These are phyloP conservation scores for Nemoura dubitans DNA, from an alignment of 2,888 invertebrate species.

Conservation along the genomic window DNA sequence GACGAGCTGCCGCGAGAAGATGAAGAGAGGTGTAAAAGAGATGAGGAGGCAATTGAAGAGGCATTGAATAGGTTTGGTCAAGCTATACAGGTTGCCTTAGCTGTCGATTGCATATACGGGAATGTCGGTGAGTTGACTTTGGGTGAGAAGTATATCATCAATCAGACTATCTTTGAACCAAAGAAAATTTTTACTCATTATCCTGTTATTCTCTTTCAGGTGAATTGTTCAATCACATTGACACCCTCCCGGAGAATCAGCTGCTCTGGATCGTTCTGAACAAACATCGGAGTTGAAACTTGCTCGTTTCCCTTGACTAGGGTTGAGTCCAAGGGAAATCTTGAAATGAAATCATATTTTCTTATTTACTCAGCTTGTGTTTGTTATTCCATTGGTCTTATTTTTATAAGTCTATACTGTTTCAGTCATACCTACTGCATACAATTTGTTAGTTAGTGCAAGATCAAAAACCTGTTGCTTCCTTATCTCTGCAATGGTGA, in stretches of 20 bases:
- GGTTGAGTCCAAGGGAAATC: no score
- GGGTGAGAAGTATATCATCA: constrained; percentile 3
- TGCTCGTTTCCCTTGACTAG: no score
- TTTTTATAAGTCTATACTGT: no score
- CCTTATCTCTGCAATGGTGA: no score
- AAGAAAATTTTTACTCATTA: not conserved
- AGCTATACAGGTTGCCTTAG: constrained; percentile 81
- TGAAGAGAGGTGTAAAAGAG: constrained; percentile 60
- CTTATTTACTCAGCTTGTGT: no score
- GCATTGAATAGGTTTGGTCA: constrained; percentile 83
- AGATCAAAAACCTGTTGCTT: no score
- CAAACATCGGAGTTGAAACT: constrained; percentile 63
- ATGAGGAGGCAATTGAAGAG: constrained; percentile 62
- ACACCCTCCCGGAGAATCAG: constrained; percentile 71
- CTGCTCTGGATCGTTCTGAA: constrained; percentile 72
- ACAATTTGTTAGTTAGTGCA: no score
- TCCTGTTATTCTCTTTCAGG: constrained; percentile 47
- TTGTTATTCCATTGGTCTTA: no score
- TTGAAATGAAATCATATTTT: no score
- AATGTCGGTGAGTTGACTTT: constrained; percentile 68
- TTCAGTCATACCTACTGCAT: no score
- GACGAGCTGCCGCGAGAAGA: constrained; percentile 61
- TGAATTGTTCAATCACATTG: constrained; percentile 69
- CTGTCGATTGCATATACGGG: constrained; percentile 81
- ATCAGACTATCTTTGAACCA: no score